Evolutionary conservation across 92 coral and sea anemone species (phyloP).

Genomic region (Palythoa caribaeorum): DNA sequence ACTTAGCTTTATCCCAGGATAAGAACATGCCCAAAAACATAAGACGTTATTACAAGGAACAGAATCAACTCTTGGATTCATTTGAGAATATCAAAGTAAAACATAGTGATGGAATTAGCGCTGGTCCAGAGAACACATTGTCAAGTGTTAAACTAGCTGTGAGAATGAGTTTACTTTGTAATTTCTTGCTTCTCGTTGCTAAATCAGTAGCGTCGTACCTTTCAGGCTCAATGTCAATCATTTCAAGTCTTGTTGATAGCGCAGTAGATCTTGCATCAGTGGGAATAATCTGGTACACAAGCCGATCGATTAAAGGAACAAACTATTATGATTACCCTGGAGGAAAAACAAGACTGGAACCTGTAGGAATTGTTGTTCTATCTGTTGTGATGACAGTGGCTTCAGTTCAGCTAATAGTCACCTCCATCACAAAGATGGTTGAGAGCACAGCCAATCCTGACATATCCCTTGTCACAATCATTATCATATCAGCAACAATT

Average conservation of each 20-base stretch:
- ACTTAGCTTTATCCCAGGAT: constrained; percentile 17
- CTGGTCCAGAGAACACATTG: not conserved
- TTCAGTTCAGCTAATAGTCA: constrained; percentile 87
- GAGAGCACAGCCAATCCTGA: constrained; percentile 76
- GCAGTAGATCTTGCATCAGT: constrained; percentile 92
- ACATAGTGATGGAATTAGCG: constrained; percentile 2
- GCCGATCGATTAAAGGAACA: constrained; percentile 84
- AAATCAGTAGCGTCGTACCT: constrained; percentile 85
- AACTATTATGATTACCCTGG: constrained; percentile 92
- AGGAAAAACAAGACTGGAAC: constrained; percentile 94
- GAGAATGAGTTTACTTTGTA: constrained; percentile 79
- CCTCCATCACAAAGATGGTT: constrained; percentile 73
- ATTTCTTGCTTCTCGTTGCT: constrained; percentile 73
- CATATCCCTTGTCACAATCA: constrained; percentile 75
- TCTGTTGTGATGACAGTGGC: constrained; percentile 98
- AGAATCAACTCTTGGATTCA: constrained; percentile 63
- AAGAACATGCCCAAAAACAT: constrained; percentile 75
- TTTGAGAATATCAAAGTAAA: constrained; percentile 52
- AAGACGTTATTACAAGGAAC: constrained; percentile 84
- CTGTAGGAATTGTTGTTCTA: constrained; percentile 84
- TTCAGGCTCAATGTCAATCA: constrained; percentile 96
- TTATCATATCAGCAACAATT: constrained; percentile 78
- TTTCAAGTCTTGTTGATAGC: constrained; percentile 97
- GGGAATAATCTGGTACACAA: constrained; percentile 86
- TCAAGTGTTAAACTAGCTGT: constrained; percentile 63